Percentiles rank a stretch among this genome's conserved stretches.
Conservation (phyloP, 37 sponge, comb jelly and placozoan species). For the Hexactinellida sp. region DNA sequence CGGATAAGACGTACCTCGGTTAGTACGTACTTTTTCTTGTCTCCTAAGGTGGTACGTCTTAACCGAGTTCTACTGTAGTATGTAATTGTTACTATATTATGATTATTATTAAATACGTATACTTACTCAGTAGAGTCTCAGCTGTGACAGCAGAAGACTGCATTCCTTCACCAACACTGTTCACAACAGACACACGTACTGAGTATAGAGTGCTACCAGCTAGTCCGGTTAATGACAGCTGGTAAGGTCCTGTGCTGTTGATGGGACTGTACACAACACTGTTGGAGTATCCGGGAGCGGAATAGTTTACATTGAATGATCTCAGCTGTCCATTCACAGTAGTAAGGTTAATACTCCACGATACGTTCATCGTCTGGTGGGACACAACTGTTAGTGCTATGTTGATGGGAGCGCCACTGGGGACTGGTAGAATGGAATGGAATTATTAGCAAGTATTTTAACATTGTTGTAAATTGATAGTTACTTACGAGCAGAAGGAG, state of each 20-base stretch:
- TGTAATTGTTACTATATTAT: too few species aligned
- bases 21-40: too few species aligned
- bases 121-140: background rate
- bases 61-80: too few species aligned
- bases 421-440: background rate
- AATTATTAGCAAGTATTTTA: background rate
- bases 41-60: too few species aligned
- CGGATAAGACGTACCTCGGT: too few species aligned
- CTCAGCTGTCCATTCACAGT: background rate
- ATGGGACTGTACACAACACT: background rate
- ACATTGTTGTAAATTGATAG: background rate
- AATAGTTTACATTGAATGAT: background rate
- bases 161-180: background rate
- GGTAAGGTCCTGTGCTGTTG: background rate
- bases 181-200: background rate
- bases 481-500: background rate
- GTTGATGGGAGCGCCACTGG: background rate
- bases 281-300: background rate
- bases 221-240: background rate
- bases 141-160: background rate
- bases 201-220: background rate
- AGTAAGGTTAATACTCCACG: background rate
- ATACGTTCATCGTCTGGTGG: background rate
- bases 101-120: background rate
- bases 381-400: background rate